Evolutionary conservation across 2,888 invertebrate genomes (phyloP).

Genomic region (Aphelenchoides bicaudatus): DNA sequence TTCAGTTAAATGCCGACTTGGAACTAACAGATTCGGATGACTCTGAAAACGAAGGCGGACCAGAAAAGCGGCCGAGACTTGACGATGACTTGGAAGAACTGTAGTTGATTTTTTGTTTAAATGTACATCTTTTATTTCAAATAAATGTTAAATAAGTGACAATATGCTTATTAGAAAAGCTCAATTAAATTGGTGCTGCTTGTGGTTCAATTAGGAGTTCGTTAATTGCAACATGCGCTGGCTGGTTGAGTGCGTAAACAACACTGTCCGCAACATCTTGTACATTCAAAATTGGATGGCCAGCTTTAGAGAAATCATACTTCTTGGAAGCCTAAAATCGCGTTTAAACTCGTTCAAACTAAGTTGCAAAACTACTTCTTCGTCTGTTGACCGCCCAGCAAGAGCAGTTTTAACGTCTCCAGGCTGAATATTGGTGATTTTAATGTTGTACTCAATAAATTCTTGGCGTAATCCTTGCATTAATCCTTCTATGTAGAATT

Average conservation of each 20-base stretch:
- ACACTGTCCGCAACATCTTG: constrained; percentile 62
- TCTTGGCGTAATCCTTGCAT: constrained; percentile 62
- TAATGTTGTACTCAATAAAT: constrained; percentile 59
- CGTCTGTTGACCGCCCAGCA: constrained; percentile 58
- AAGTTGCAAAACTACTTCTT: constrained; percentile 54
- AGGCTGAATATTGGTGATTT: constrained; percentile 63
- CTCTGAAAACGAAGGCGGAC: neutral
- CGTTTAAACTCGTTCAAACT: neutral
- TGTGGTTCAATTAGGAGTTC: constrained; percentile 63
- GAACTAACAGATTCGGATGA: constrained; percentile 50
- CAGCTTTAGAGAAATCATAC: constrained; percentile 58
- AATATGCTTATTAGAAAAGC: too few species aligned
- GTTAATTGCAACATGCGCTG: constrained; percentile 61
- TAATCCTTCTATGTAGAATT: constrained; percentile 63
- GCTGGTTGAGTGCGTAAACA: constrained; percentile 61
- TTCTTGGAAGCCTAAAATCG: constrained; percentile 55
- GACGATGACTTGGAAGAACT: constrained; percentile 4
- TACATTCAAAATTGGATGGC: constrained; percentile 59
- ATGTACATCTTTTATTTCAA: too few species aligned
- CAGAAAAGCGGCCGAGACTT: neutral
- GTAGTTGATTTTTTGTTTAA: too few species aligned
- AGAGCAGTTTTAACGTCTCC: constrained; percentile 63
- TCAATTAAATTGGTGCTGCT: constrained; percentile 44
- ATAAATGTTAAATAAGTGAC: too few species aligned
- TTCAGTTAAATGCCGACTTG: constrained; percentile 53